Conservation (phyloP, 2,888 invertebrate species). For the Nomada lathburiana region DNA sequence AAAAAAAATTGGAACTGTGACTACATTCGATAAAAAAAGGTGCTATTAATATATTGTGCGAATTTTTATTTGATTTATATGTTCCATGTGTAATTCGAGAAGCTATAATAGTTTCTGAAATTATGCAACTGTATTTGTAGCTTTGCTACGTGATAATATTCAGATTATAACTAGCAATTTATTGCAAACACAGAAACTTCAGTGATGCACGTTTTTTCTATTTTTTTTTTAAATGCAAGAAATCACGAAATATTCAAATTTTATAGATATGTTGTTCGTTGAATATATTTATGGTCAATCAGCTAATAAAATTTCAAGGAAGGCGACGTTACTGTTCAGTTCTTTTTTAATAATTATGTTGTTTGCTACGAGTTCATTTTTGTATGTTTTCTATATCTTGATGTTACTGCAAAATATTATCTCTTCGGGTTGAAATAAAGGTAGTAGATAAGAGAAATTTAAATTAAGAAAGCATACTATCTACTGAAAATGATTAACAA, state of each 20-base stretch:
- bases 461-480: background rate
- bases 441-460: background rate
- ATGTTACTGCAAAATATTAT: background rate
- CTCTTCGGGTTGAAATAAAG: background rate
- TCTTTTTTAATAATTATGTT: background rate
- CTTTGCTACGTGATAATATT: no score
- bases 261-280: background rate
- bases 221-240: background rate
- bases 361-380: background rate
- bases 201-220: no score
- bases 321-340: background rate
- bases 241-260: background rate
- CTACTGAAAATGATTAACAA: background rate
- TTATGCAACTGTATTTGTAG: no score
- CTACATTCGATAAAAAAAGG: background rate
- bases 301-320: conserved; percentile 1
- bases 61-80: no score
- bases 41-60: background rate
- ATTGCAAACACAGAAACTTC: no score
- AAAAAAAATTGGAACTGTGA: background rate
- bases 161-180: no score
- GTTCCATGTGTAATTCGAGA: no score
- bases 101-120: no score
- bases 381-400: background rate
- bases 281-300: conserved; percentile 5